Evolutionary conservation across 2,888 invertebrate species (phyloP).

Genomic region (Amphipyra berbera): DNA sequence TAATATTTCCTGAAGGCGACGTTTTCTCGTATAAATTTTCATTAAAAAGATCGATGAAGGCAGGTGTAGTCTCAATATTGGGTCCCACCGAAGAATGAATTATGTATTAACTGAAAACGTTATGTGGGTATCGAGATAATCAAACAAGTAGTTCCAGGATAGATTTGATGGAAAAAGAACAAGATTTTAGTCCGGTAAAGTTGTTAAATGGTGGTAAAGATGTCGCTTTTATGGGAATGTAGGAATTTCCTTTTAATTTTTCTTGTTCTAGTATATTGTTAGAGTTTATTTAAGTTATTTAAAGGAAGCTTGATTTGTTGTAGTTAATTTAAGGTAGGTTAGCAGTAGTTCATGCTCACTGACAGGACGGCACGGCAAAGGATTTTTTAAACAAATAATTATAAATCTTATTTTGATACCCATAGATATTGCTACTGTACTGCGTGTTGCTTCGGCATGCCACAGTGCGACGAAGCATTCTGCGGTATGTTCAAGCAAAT

Average conservation of each 20-base stretch:
- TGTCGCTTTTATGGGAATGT: neutral
- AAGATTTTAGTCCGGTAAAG: constrained; percentile 1
- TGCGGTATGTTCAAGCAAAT: no score
- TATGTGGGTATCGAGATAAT: constrained; percentile 42
- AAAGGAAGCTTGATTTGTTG: no score
- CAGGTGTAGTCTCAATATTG: constrained; percentile 42
- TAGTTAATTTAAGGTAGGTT: no score
- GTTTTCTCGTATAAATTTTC: constrained; percentile 53
- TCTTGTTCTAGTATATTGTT: neutral
- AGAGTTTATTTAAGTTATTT: no score
- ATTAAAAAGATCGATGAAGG: constrained; percentile 54
- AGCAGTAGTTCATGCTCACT: no score
- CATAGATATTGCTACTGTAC: no score
- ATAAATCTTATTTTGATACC: no score
- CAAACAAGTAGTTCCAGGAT: constrained; percentile 19
- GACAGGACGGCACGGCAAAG: no score
- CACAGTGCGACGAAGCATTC: no score
- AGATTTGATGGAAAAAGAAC: constrained; percentile 15
- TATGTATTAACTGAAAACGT: constrained; percentile 48
- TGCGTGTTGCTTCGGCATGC: no score
- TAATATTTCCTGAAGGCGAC: constrained; percentile 29
- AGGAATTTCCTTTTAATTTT: neutral
- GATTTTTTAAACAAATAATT: no score
- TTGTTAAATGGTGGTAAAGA: neutral
- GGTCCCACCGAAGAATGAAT: constrained; percentile 43